These are phyloP conservation scores for Hemaris fuciformis DNA, from an alignment of 2,888 invertebrate genomes.

Conservation along the genomic window DNA sequence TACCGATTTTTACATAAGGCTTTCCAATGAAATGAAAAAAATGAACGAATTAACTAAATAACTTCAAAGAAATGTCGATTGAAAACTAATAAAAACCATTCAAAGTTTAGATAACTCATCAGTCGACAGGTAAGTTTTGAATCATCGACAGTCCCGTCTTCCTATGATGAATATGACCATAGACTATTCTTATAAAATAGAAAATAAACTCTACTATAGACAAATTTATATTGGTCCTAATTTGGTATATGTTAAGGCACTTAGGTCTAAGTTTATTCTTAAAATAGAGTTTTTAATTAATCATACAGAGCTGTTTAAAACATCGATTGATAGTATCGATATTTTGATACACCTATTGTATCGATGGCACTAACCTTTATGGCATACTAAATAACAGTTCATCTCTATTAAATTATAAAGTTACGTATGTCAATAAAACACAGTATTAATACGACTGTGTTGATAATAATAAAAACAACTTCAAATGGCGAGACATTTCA, in stretches of 20 bases:
- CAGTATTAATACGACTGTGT: not conserved
- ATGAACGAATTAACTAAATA: no score
- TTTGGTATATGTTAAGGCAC: conserved; percentile 57
- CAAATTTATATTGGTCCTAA: conserved; percentile 46
- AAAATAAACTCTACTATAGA: conserved; percentile 7
- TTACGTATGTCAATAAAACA: not conserved
- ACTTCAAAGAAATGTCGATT: no score
- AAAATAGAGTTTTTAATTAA: not conserved
- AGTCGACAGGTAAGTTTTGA: not conserved
- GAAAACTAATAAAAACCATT: no score
- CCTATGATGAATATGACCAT: not conserved
- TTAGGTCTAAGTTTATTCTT: conserved; percentile 13
- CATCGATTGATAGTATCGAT: not conserved
- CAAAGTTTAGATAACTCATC: no score
- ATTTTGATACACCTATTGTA: not conserved
- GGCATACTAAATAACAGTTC: not conserved
- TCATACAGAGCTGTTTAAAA: not conserved
- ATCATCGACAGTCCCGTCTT: not conserved
- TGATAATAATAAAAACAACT: not conserved
- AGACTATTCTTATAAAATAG: not conserved
- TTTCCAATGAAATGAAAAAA: no score
- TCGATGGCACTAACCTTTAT: conserved; percentile 9
- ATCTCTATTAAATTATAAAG: not conserved
- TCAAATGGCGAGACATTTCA: no score
- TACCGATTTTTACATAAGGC: no score